Percentiles rank a stretch among this genome's conserved stretches.
phyloP scores from a whole-genome alignment of 2,888 invertebrate genomes.

The Dichetophora obliterata region DNA sequence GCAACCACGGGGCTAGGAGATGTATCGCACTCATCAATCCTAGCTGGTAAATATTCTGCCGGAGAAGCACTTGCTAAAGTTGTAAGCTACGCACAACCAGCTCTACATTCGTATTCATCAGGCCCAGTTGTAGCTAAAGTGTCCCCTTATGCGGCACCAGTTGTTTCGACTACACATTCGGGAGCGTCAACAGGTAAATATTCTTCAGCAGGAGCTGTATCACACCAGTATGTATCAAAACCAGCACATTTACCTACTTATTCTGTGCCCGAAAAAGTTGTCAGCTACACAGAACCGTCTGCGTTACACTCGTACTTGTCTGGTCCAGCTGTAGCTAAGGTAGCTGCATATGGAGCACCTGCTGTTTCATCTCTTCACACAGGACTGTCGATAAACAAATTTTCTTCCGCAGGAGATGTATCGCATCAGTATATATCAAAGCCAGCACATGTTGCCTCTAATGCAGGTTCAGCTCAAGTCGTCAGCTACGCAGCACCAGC shows the following conservation, averaged over 20 bases:
- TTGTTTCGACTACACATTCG: slow-evolving; percentile 28
- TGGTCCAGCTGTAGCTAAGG: slow-evolving; percentile 50
- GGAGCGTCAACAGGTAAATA: slow-evolving; percentile 29
- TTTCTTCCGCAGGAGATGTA: slow-evolving; percentile 40
- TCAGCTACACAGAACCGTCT: slow-evolving; percentile 39
- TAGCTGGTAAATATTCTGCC: slow-evolving; percentile 39
- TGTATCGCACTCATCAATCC: slow-evolving; percentile 41
- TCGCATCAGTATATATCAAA: slow-evolving; percentile 53
- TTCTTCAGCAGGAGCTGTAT: not conserved
- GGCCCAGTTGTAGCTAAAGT: slow-evolving; percentile 52
- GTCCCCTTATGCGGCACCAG: slow-evolving; percentile 28
- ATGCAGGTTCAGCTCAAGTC: slow-evolving; percentile 48
- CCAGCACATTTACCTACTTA: slow-evolving; percentile 41
- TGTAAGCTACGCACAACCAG: too few relatives aligned
- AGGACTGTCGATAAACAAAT: slow-evolving; percentile 47
- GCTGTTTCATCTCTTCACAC: slow-evolving; percentile 8
- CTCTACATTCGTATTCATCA: too few relatives aligned
- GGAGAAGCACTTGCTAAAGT: slow-evolving; percentile 35
- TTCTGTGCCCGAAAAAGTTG: slow-evolving; percentile 44
- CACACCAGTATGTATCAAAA: slow-evolving; percentile 53
- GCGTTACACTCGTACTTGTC: slow-evolving; percentile 45
- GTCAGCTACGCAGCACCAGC: slow-evolving; percentile 38
- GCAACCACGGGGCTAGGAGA: not conserved
- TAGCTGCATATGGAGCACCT: slow-evolving; percentile 51
- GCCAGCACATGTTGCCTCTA: slow-evolving; percentile 37